phyloP scores from a whole-genome alignment of 2,797 vertebrate genomes.

The Hirundo rustica region DNA sequence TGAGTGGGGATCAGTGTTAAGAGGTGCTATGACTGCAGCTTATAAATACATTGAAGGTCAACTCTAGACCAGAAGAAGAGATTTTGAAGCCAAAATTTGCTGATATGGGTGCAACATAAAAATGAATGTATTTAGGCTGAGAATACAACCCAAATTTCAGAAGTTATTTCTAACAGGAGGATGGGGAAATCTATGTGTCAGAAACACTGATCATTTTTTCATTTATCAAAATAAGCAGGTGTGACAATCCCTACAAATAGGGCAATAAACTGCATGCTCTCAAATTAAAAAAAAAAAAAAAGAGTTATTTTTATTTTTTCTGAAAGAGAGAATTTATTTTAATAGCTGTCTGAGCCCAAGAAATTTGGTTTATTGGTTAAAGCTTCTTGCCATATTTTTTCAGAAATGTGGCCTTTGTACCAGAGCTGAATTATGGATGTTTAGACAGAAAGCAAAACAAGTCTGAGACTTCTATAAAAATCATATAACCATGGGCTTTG shows the following conservation, averaged over 20 bases:
- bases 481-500: rapidly evolving
- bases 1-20: not conserved
- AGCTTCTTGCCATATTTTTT: not conserved
- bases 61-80: not conserved
- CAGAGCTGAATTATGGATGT: not conserved
- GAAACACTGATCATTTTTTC: not conserved
- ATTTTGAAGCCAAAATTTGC: not conserved
- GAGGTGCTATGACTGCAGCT: not conserved
- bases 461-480: not conserved
- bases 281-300: not conserved
- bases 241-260: not conserved
- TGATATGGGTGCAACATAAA: not conserved
- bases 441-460: not conserved
- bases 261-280: not conserved
- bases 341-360: no score
- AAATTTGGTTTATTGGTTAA: rapidly evolving
- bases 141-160: not conserved
- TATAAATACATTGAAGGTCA: not conserved
- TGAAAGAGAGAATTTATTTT: not conserved
- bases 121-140: not conserved
- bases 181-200: not conserved
- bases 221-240: not conserved
- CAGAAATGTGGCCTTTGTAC: not conserved
- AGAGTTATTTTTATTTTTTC: not conserved
- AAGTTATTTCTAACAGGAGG: not conserved